Evolutionary conservation across 2,113 vertebrate species (phyloP), one percentile per base, ranked within the genome.

Genomic region (Ovis aries): DNA sequence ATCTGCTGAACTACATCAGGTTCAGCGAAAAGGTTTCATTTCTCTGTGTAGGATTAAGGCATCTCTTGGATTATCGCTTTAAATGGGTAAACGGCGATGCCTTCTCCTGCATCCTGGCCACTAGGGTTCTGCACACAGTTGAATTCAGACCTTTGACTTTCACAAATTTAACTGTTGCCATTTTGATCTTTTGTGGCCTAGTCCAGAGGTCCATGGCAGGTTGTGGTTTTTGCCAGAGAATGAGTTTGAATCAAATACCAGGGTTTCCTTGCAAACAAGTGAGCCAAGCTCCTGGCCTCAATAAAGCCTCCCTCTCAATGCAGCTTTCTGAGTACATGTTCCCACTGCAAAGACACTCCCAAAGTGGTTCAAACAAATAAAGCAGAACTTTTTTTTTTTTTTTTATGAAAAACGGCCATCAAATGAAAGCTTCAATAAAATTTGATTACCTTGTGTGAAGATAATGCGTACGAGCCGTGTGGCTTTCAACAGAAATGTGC

Each of bases 381-480:
- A 95, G n/a, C 57, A 78, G 29, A 74, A 84, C 59, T 14, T 48
- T 48, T 60, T 19, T 16, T 40, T 77, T 16, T 92, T 55, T 16
- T 16, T 40, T 77, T 43, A 21, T 92, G 71, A 83, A 23, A 95
- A 67, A 5, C 21, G 83, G 40, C 62, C 36, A 53, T 67, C 60
- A 91, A 82, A 84, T 45, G 84, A 92, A 90, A 95, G 55, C 57
- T 29, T 81, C 62, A n/a, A 0, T 95, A 82, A 88, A 78, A 80
- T 59, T 53, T 8, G 7, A 52, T 90, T 83, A 25, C 53, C 67
- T 25, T 86, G 45, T 78, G 14, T 94, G 90, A 92, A 88, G 77
- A 82, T 53, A 10, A 15, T 2, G 5, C 43, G 0, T 25, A 92
- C 85, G 91, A 95, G 67, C 14, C 43, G 1, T 40, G 0, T 33